Conservation (phyloP, 2,797 vertebrate species). For the Pantherophis alleghaniensis region DNA sequence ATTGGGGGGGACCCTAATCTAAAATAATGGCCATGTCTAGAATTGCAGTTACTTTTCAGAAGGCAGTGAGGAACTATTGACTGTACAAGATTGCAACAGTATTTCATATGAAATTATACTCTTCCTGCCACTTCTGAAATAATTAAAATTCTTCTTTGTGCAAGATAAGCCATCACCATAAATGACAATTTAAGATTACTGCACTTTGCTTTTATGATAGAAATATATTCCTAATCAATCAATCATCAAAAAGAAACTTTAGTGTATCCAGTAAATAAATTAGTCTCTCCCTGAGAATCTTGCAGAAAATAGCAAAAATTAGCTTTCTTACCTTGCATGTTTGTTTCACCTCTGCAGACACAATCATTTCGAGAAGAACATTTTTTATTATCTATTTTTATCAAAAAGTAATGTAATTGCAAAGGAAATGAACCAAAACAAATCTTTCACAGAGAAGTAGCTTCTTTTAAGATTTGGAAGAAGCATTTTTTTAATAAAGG, state of each 20-base stretch:
- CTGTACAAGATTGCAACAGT: not conserved
- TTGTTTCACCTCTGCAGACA: conserved; percentile 41
- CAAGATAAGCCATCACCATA: not conserved
- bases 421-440: conserved; percentile 59
- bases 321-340: conserved; percentile 35
- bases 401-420: conserved; percentile 55
- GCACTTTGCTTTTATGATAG: not conserved
- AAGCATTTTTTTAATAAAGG: conserved; percentile 34
- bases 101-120: not conserved
- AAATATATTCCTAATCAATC: conserved; percentile 2
- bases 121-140: not conserved
- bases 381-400: conserved; percentile 56
- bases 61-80: not conserved
- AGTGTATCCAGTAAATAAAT: conserved; percentile 6
- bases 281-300: conserved; percentile 5
- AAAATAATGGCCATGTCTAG: not conserved
- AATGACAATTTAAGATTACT: conserved; percentile 36
- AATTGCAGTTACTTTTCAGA: not conserved
- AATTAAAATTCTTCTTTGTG: not conserved
- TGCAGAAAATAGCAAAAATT: conserved; percentile 28
- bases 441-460: conserved; percentile 42
- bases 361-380: conserved; percentile 38
- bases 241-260: not conserved
- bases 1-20: not conserved
- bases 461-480: conserved; percentile 39